These are phyloP conservation scores for Ictidomys tridecemlineatus DNA, from an alignment of 2,113 vertebrate species.

Conservation along the genomic window DNA sequence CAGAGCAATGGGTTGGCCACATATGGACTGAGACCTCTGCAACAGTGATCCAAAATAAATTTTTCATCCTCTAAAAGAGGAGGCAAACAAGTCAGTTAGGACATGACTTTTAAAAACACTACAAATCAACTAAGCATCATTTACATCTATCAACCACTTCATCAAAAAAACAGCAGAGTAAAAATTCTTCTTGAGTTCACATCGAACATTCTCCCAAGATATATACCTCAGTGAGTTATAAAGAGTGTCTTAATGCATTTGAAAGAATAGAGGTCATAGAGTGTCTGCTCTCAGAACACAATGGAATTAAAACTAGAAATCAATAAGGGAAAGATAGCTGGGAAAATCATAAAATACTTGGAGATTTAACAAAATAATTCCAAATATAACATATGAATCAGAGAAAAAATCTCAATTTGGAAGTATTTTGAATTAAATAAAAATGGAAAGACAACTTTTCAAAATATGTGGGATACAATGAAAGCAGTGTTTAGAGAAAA, in stretches of 20 bases:
- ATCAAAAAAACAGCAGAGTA: not conserved
- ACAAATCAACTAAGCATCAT: not conserved
- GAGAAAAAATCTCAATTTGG: constrained; percentile 1
- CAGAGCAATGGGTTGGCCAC: no score
- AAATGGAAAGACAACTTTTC: not conserved
- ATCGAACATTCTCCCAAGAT: not conserved
- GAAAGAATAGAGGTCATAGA: not conserved
- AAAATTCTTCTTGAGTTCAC: not conserved
- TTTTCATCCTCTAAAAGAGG: no score
- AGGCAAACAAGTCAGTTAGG: not conserved
- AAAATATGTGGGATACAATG: not conserved
- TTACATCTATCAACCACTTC: not conserved
- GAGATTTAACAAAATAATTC: not conserved
- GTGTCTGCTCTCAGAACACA: not conserved
- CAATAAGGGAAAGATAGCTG: not conserved
- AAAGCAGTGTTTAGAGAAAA: not conserved
- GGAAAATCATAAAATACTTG: not conserved
- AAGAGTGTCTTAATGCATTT: not conserved
- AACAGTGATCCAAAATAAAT: no score
- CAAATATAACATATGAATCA: not conserved
- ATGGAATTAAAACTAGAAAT: constrained; percentile 3
- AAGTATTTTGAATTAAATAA: not conserved
- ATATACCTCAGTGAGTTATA: not conserved
- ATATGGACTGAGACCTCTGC: no score
- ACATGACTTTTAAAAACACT: not conserved